Base-by-base conservation (phyloP, 2,113 vertebrate species). In the Larimichthys crocea region DNA sequence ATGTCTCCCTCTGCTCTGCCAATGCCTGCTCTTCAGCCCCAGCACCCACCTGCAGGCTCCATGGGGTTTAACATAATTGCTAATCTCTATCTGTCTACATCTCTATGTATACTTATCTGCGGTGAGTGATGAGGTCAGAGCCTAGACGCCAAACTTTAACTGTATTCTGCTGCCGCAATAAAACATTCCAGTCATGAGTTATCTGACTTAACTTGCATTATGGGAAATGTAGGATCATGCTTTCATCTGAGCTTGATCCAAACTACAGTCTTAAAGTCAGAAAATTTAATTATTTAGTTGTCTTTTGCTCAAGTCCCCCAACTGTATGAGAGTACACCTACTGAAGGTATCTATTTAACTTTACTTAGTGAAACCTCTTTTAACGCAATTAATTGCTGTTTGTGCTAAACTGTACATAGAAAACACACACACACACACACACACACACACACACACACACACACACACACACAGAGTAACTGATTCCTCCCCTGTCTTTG, bases 401-500 rank as follows among this genome's bases (percentile, higher is more conserved):
- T 71, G 31, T 14, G 35, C 20, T 46, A 9, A 35, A 64, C 11
- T 60, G 10, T 35, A 10, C 22, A 62, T 17, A 61, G 16, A 40
- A 64, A 62, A 80, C 59, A 60, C 35, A 17, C 46, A n/a, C 50
- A 42, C 29, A 59, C 48, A 65, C 26, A 29, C 26, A 29, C 26
- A 29, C 26, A 29, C 26, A 29, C 56, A 61, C 20, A 48, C 62
- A 40, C 35, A 62, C 60, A 35, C 31, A 59, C 48, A 65, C 46
- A 63, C 40, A 71, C 24, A 61, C 66, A 82, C 31, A 70, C 61
- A 77, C 35, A 60, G 3, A n/a, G 19, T 40, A 17, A 76, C 57
- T 60, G 66, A 75, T 76, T 80, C 63, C 62, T 64, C 61, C 42
- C 56, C 22, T 73, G 69, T 88, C 69, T 86, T 79, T 56, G 44